Evolutionary conservation across 2,888 invertebrate species (phyloP).

Genomic region (Pomacea canaliculata): DNA sequence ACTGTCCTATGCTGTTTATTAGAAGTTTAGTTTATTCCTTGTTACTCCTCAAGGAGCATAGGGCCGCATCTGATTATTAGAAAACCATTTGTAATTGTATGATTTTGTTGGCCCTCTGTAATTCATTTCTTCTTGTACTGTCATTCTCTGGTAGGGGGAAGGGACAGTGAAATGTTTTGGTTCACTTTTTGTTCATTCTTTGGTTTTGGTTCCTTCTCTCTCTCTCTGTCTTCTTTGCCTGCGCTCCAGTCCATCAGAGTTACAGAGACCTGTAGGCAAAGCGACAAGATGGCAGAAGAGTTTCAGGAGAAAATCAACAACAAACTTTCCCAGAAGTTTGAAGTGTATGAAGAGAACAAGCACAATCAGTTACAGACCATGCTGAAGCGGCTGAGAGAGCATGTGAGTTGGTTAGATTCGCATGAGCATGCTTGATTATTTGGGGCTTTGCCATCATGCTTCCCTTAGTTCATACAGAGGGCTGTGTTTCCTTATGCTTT

Average conservation of each 20-base stretch:
- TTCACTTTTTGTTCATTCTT: conserved; percentile 9
- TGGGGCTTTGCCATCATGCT: no score
- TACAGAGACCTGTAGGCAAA: conserved; percentile 55
- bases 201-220: conserved; percentile 7
- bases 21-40: no score
- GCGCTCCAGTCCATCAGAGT: conserved; percentile 53
- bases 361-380: conserved; percentile 91
- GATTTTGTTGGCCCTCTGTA: background rate
- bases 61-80: no score
- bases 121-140: background rate
- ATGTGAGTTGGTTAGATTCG: conserved; percentile 56
- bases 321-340: conserved; percentile 81
- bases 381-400: conserved; percentile 74
- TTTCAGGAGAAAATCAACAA: conserved; percentile 58
- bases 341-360: conserved; percentile 88
- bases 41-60: no score
- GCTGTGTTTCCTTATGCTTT: no score
- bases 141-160: background rate
- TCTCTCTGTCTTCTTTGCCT: background rate
- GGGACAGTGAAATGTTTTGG: background rate
- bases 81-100: no score
- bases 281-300: conserved; percentile 57
- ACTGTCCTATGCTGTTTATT: no score
- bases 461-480: no score
- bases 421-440: background rate